Evolutionary conservation across 2,113 vertebrate genomes (phyloP), one percentile per base, ranked within the genome.

Genomic region (Neomonachus schauinslandi): DNA sequence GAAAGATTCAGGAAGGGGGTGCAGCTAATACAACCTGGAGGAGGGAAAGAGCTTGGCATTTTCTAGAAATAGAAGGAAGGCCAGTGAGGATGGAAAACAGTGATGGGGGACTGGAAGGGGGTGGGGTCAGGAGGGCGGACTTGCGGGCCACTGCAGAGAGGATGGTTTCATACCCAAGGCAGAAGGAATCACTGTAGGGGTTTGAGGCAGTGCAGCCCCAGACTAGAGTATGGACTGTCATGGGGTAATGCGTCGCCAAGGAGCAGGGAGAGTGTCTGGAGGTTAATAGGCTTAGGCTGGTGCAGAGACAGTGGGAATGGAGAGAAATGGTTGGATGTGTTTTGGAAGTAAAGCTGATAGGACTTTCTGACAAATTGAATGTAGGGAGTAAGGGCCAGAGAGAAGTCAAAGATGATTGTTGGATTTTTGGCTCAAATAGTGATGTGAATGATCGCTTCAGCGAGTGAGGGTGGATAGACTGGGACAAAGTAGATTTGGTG

Each of bases 21-120:
- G 51, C 31, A 74, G 7, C 33, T n/a, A 24, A 7, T 63, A 12
- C 1, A 67, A 55, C 19, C 53, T 31, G 6, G 46, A 74, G 15
- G 19, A 74, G 49, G 5, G 69, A 28, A 49, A 59, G 59, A 81
- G 2, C 1, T 21, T 57, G 11, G 21, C 21, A 12, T 26, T 74
- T 76, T 53, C 42, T 77, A 93, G 65, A 42, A 89, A 36, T 18
- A 67, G 26, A 80, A 69, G 28, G 71, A 65, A 77, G 28, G 5
- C 11, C 10, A 65, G 8, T 31, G 53, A 63, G 19, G 4, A 33
- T 10, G 18, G 26, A 51, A 46, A 71, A 24, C 13, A 55, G 1
- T 49, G 51, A 63, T 1, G 28, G n/a, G 31, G 31, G 36, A 46
- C 13, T 6, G 1, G 1, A 2, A 67, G n/a, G 0, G 11, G 9